Evolutionary conservation across 2,888 invertebrate genomes (phyloP), one percentile per base, ranked within the genome.

Genomic region (Heliconius sara): DNA sequence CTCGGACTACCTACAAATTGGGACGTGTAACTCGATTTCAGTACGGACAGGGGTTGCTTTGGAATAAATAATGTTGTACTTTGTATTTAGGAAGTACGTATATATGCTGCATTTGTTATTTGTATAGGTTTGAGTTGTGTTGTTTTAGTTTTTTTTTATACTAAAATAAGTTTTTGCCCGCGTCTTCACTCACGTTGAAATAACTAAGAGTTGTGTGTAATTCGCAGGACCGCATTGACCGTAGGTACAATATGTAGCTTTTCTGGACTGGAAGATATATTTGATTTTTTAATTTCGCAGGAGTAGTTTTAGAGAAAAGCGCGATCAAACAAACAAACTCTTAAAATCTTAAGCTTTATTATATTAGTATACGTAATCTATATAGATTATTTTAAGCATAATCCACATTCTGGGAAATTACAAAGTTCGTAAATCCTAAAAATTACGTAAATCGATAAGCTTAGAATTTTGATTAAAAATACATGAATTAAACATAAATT

Each of bases 1-100:
- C n/a, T 73, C 73, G 73, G 34, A 34, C 6, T 34, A 73, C 60
- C n/a, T 39, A 73, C 73, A 73, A 60, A 73, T 73, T 73, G 70
- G 60, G 22, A 6, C 34, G 16, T 72, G 57, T 73, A 73, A 73
- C 73, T 60, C 34, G 73, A 73, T 60, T 39, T 39, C 39, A 73
- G 60, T 57, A 34, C 73, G n/a, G 34, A 39, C 60, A 39, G 7
- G 73, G 73, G 73, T 60, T 25, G 73, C 13, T 73, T 34, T n/a
- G 25, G 60, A 73, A 73, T 73, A 60, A 73, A 73, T 73, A 73
- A 73, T 60, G 73, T 60, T 34, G 39, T 25, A 47, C 16, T 27
- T 43, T 67, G 10, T 70, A 13, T 43, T 47, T 70, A 2, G 25
- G 16, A 43, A n/a, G 3, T n/a, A 60, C 10, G 16, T 43, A 13